Evolutionary conservation across 2,888 invertebrate species (phyloP).

Genomic region (Romanomermis culicivorax): DNA sequence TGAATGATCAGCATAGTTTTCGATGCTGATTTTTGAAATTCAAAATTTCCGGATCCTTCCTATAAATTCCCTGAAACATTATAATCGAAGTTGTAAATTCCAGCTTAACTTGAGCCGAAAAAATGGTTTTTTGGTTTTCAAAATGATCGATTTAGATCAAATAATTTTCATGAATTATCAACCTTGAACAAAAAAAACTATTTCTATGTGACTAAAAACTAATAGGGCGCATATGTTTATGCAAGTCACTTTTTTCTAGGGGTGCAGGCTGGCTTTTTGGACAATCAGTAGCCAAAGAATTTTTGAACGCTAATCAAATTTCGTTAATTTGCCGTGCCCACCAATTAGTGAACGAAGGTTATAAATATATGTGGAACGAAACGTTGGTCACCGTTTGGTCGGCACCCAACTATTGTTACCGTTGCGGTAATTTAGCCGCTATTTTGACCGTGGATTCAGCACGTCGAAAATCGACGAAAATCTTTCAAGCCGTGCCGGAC

Average conservation of each 20-base stretch:
- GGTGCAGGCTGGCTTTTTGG: constrained; percentile 97
- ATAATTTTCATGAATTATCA: no score
- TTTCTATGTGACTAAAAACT: no score
- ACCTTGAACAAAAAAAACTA: no score
- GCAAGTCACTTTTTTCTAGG: constrained; percentile 36
- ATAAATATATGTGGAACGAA: constrained; percentile 92
- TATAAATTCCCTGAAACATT: no score
- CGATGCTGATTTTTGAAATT: no score
- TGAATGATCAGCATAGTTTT: no score
- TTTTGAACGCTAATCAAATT: constrained; percentile 75
- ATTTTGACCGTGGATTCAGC: constrained; percentile 64
- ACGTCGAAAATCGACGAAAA: constrained; percentile 50
- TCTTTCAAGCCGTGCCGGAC: constrained; percentile 90
- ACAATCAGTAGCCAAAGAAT: constrained; percentile 59
- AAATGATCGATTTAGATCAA: no score
- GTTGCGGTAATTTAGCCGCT: constrained; percentile 93
- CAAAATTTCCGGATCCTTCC: no score
- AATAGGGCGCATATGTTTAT: no score
- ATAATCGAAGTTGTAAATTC: no score
- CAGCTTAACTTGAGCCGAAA: no score
- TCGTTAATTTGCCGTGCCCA: constrained; percentile 89
- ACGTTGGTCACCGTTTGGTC: constrained; percentile 97
- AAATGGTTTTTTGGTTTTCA: no score
- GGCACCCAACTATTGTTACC: constrained; percentile 97
- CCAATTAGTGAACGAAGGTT: constrained; percentile 94